Conservation (phyloP, 2,888 invertebrate genomes). For the Thera obeliscata region DNA sequence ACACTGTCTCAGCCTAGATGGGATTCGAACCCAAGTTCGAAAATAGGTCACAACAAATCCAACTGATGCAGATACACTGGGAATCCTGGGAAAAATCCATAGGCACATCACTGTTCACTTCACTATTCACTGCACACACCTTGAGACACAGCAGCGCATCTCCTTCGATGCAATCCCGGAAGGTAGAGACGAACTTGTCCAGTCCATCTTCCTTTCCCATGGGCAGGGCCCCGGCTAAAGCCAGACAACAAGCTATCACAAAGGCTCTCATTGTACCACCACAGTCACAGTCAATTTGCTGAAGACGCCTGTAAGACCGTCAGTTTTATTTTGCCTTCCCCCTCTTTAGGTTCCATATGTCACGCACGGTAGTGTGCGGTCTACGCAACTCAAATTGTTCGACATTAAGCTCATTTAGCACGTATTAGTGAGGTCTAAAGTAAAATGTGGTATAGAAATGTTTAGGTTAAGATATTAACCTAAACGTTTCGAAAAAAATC, state of each 20-base stretch:
- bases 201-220: constrained; percentile 72
- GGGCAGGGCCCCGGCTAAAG: constrained; percentile 68
- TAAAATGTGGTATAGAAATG: constrained; percentile 30
- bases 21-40: constrained; percentile 35
- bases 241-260: constrained; percentile 66
- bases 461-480: background rate
- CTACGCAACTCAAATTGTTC: constrained; percentile 60
- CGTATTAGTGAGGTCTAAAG: constrained; percentile 57
- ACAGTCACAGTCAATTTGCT: constrained; percentile 74
- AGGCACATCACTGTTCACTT: constrained; percentile 49
- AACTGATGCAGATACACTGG: constrained; percentile 5
- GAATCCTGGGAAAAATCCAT: constrained; percentile 36
- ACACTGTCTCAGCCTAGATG: background rate
- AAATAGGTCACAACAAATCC: constrained; percentile 21
- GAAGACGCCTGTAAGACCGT: constrained; percentile 62
- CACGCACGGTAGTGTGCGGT: constrained; percentile 55
- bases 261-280: constrained; percentile 72
- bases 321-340: constrained; percentile 79
- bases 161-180: constrained; percentile 88
- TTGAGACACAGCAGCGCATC: constrained; percentile 89
- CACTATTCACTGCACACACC: constrained; percentile 83
- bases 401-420: constrained; percentile 63
- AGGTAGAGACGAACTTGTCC: constrained; percentile 69
- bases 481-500: background rate
- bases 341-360: constrained; percentile 72